These are phyloP conservation scores for Alexandromys fortis DNA, from an alignment of 2,113 vertebrate genomes.

Conservation along the genomic window DNA sequence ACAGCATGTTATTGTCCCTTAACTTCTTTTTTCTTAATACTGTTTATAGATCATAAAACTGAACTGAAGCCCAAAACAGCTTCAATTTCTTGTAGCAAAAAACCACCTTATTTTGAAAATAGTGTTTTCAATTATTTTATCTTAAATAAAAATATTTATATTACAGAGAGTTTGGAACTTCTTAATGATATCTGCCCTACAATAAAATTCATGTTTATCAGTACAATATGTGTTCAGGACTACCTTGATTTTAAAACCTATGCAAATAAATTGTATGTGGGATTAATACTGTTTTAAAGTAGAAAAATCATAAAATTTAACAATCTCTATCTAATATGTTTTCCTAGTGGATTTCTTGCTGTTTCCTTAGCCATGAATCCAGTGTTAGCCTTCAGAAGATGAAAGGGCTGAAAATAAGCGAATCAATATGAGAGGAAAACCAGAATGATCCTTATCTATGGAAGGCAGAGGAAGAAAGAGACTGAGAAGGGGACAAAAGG, in stretches of 20 bases:
- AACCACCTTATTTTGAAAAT: slow-evolving; percentile 32
- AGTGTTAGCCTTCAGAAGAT: slow-evolving; percentile 71
- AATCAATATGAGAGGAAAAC: slow-evolving; percentile 69
- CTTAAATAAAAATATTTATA: slow-evolving; percentile 52
- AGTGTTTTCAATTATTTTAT: slow-evolving; percentile 19
- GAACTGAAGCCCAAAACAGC: not conserved
- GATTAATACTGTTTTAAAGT: slow-evolving; percentile 31
- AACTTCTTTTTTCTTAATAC: slow-evolving; percentile 2
- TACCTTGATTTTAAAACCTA: slow-evolving; percentile 46
- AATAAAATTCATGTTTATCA: slow-evolving; percentile 16
- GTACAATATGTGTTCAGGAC: not conserved
- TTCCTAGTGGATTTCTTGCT: slow-evolving; percentile 61
- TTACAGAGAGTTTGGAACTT: not conserved
- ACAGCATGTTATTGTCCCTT: not conserved
- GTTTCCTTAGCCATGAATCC: slow-evolving; percentile 46
- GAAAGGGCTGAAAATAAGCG: slow-evolving; percentile 65
- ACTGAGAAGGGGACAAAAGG: slow-evolving; percentile 50
- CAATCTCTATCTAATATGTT: slow-evolving; percentile 20
- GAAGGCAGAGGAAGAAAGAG: slow-evolving; percentile 56
- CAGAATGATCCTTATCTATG: slow-evolving; percentile 60
- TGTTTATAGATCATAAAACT: not conserved
- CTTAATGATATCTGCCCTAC: not conserved
- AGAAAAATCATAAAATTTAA: slow-evolving; percentile 44
- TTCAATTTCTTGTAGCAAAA: slow-evolving; percentile 41
- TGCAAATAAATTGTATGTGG: not conserved